phyloP scores from a whole-genome alignment of 2,888 invertebrate genomes.

The Latheticus oryzae region DNA sequence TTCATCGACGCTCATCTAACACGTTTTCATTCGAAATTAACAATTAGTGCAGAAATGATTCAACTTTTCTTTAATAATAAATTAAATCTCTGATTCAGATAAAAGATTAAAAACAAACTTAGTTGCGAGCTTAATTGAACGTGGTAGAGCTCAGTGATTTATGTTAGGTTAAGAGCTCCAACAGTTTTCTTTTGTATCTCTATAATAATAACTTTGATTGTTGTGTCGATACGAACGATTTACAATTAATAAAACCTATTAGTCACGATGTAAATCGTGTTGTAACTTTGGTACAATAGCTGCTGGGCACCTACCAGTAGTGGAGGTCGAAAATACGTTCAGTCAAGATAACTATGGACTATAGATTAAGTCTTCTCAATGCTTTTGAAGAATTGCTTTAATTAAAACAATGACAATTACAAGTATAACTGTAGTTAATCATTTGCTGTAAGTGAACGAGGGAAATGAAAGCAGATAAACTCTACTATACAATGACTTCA shows the following conservation, averaged over 20 bases:
- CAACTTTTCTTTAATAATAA: conserved; percentile 24
- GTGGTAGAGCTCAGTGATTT: conserved; percentile 25
- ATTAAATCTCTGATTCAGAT: conserved; percentile 35
- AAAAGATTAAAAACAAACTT: conserved; percentile 30
- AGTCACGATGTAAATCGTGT: conserved; percentile 17
- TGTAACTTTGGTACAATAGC: conserved; percentile 12
- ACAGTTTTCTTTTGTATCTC: conserved; percentile 13
- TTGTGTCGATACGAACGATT: conserved; percentile 21
- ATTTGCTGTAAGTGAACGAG: no score
- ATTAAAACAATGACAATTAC: no score
- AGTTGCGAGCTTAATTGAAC: conserved; percentile 30
- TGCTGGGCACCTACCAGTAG: conserved; percentile 1
- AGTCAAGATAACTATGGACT: no score
- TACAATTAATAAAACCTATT: conserved; percentile 33
- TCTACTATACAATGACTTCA: no score
- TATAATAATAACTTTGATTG: conserved; percentile 26
- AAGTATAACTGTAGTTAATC: no score
- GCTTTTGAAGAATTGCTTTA: no score
- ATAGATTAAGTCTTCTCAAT: no score
- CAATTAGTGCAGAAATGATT: conserved; percentile 35
- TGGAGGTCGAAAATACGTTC: no score
- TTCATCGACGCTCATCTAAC: conserved; percentile 13
- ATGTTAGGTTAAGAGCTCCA: conserved; percentile 9
- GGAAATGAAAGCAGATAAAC: no score
- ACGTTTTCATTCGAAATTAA: conserved; percentile 30